Base-by-base conservation (phyloP, 2,888 invertebrate species). In the Thyatira batis region DNA sequence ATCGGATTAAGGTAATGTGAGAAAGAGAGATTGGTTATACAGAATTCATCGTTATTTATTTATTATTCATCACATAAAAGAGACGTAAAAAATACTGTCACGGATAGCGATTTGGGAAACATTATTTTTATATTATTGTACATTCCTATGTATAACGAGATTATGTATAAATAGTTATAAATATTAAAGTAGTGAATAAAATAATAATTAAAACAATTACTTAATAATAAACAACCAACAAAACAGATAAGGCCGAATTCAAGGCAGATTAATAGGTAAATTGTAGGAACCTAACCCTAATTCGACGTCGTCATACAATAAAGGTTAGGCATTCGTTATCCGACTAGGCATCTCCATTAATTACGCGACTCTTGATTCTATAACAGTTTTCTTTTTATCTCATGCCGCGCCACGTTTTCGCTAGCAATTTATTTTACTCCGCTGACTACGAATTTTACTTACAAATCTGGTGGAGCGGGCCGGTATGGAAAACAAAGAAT, bases 341-440 rank as follows among this genome's bases (percentile, higher is more conserved):
- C 59, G 57, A 56, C 59, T 58, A 60, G 68, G 69, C 69, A 72
- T 76, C 73, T 75, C 71, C 80, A 85, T 85, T 86, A 85, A 86
- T 85, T 87, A 82, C 73, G 67, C 60, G 76, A 69, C 72, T 78
- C 77, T 80, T 80, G 78, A 79, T 82, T 79, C 73, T 76, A 67
- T 76, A 78, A 77, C 72, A 71, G 70, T 80, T 73, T 76, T 73
- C 70, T 78, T 82, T 80, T 80, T 77, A 69, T 75, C 67, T 58
- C 65, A 56, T 62, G 58, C 60, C 50, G 23, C 33, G 13, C 62
- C 58, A 66, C 72, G 73, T 81, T 82, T 83, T 78, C 63, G 73
- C 73, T 72, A 81, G 80, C 80, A 84, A 84, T 85, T 85, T 84
- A 81, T 85, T 86, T 84, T 76, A 76, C 75, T 78, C 78, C 65